Conservation (phyloP, 2,797 vertebrate species). For the Nothura maculosa region DNA sequence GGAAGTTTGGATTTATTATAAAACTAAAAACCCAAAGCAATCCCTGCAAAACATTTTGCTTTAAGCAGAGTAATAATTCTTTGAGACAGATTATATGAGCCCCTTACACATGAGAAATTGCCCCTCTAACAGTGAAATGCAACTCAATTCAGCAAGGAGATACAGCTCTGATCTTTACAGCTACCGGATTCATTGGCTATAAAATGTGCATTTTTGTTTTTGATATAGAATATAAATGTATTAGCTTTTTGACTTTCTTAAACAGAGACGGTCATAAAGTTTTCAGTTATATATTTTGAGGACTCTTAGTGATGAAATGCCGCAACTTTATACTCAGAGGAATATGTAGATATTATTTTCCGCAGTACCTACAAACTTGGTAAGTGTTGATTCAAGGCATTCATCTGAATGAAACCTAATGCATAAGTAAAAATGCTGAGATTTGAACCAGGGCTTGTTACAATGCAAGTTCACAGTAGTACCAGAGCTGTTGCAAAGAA, state of each 20-base stretch:
- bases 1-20: constrained; percentile 15
- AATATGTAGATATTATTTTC: neutral
- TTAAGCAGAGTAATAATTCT: constrained; percentile 22
- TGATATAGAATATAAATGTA: neutral
- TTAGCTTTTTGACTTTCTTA: neutral
- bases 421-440: neutral
- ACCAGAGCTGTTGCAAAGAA: neutral
- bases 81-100: constrained; percentile 9
- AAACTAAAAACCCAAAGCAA: neutral
- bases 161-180: neutral
- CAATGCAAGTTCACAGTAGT: accelerated
- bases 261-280: neutral
- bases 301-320: neutral
- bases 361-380: neutral
- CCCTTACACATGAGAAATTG: neutral
- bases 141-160: neutral
- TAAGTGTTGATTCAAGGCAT: neutral
- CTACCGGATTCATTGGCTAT: neutral
- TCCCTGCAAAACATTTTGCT: constrained; percentile 8
- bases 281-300: neutral
- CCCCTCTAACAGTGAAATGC: neutral
- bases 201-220: neutral
- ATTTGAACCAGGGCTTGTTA: accelerated
- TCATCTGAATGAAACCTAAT: neutral
- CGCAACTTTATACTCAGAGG: neutral